These are phyloP conservation scores for Notodonta dromedarius DNA, from an alignment of 2,888 invertebrate species.

Conservation along the genomic window DNA sequence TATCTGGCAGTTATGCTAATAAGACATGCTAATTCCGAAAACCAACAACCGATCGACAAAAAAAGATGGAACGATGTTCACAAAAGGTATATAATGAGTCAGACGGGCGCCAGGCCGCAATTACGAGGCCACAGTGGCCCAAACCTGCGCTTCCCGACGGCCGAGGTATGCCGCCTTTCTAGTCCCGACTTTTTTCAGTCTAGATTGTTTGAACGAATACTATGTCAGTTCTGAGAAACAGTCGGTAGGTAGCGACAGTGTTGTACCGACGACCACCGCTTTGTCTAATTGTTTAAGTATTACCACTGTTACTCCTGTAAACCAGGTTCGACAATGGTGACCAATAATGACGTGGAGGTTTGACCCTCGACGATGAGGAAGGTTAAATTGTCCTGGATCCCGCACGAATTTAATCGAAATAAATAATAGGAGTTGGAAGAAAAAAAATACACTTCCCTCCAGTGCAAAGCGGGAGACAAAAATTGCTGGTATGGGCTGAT, in stretches of 20 bases:
- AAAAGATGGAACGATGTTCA: conserved; percentile 54
- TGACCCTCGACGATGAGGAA: too few relatives aligned
- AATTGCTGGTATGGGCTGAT: too few relatives aligned
- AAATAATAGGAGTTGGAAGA: too few relatives aligned
- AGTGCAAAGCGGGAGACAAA: too few relatives aligned
- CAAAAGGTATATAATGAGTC: conserved; percentile 63
- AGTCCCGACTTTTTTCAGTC: conserved; percentile 57
- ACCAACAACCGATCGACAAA: conserved; percentile 78
- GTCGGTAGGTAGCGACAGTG: not conserved
- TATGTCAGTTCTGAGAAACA: conserved; percentile 52
- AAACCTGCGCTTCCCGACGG: conserved; percentile 16
- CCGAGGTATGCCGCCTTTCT: conserved; percentile 53
- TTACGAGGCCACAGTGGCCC: conserved; percentile 38
- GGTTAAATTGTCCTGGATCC: too few relatives aligned
- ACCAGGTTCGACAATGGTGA: too few relatives aligned
- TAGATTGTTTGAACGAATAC: conserved; percentile 54
- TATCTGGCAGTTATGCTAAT: conserved; percentile 81
- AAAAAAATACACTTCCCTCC: too few relatives aligned
- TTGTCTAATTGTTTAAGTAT: too few relatives aligned
- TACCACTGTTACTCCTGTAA: too few relatives aligned
- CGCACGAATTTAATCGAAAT: too few relatives aligned
- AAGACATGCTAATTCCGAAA: conserved; percentile 84
- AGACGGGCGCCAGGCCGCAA: conserved; percentile 81
- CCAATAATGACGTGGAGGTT: too few relatives aligned
- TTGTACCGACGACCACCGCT: too few relatives aligned